Base-by-base conservation (phyloP, 2,113 vertebrate species). In the Synodontis membranacea region DNA sequence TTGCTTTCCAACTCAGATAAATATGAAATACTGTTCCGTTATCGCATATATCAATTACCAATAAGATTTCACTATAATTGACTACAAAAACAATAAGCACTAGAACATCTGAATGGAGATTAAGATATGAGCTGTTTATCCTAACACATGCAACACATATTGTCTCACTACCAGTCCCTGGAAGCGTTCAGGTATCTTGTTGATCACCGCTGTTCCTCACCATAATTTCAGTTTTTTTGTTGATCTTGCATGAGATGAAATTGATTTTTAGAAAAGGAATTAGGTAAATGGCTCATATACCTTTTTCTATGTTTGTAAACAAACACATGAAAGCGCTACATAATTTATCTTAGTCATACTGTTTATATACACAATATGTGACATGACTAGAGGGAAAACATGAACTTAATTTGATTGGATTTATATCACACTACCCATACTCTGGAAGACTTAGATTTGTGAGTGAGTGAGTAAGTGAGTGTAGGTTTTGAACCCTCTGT, bases 391-490 rank as follows among this genome's bases (percentile, higher is more conserved):
- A 62, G 31, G n/a, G 28, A n/a, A 75, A 62, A 23, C 19, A 48
- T 85, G 37, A 78, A 78, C 34, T 11, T 42, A 42, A 84, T 66
- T 64, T 46, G 28, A 37, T 70, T 84, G 10, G n/a, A 39, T 54
- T 54, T 72, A 25, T 34, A 76, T 60, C 44, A 46, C 42, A 78
- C 54, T 25, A 5, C 11, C 7, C 44, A 50, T 64, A 46, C 44
- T 46, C 7, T 31, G 44, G 56, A 85, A 37, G n/a, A 12, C n/a
- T 76, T 11, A n/a, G n/a, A 46, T 54, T 28, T 48, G 14, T 42
- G 79, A 42, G 7, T 8, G 17, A 80, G 50, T 60, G 37, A 46
- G 28, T 46, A 44, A 81, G 37, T 81, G 37, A 37, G 37, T 31
- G 39, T 48, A 62, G 76, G 28, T 84, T 76, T 60, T 78, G 15